These are phyloP conservation scores for Chironomus riparius DNA, from an alignment of 2,888 invertebrate species.

Conservation along the genomic window DNA sequence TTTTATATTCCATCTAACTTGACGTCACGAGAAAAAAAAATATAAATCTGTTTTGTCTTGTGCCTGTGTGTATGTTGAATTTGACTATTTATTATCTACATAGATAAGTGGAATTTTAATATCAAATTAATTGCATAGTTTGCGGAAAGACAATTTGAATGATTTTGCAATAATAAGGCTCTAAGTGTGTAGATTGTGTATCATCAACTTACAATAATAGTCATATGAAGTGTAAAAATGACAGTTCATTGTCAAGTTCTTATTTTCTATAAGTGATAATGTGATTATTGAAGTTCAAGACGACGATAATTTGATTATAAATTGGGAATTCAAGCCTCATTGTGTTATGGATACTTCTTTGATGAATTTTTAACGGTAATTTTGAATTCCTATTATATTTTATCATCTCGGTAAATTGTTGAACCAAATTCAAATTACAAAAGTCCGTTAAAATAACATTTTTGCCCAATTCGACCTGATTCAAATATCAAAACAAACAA, in stretches of 20 bases:
- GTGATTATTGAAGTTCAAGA: neutral
- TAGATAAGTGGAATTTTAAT: neutral
- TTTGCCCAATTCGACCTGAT: no score
- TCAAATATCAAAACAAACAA: no score
- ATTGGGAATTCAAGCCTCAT: neutral
- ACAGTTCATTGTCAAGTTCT: neutral
- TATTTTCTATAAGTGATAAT: neutral
- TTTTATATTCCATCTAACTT: no score
- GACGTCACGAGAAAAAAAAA: neutral
- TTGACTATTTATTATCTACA: neutral
- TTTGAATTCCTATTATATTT: no score
- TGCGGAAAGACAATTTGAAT: slow-evolving; percentile 5
- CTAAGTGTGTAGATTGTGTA: neutral
- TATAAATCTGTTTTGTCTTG: neutral
- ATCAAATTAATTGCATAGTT: slow-evolving; percentile 6
- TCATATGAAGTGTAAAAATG: neutral
- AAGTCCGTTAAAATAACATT: no score
- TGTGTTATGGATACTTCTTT: no score
- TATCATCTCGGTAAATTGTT: no score
- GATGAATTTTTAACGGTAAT: no score
- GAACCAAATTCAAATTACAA: no score
- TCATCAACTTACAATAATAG: neutral
- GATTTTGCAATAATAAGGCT: neutral
- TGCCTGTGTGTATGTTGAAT: neutral
- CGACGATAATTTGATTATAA: neutral